phyloP scores from a whole-genome alignment of 2,113 vertebrate genomes.

The Ceyx margarethae region DNA sequence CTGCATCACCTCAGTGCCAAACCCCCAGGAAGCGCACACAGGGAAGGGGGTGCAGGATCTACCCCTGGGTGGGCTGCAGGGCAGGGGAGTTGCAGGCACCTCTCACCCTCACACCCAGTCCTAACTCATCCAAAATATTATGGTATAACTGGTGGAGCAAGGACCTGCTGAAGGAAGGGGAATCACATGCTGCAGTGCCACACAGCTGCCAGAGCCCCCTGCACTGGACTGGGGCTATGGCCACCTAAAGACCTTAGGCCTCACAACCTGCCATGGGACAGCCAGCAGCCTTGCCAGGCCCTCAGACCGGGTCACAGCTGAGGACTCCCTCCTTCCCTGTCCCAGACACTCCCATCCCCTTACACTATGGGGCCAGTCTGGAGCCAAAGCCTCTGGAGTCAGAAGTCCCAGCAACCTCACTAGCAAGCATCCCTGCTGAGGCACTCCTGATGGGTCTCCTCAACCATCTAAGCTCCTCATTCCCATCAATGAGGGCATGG shows the following conservation, averaged over 20 bases:
- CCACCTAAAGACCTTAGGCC: background rate
- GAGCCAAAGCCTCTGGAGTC: background rate
- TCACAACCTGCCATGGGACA: background rate
- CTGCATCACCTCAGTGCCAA: background rate
- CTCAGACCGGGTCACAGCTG: background rate
- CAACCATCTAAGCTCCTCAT: rapidly evolving
- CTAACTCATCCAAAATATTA: background rate
- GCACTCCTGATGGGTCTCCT: rapidly evolving
- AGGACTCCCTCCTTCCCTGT: background rate
- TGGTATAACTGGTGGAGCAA: background rate
- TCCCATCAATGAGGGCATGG: background rate
- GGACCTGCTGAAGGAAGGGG: background rate
- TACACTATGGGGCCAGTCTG: background rate
- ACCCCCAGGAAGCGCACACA: rapidly evolving
- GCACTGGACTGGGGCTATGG: rapidly evolving
- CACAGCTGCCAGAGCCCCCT: background rate
- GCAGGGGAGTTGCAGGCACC: background rate
- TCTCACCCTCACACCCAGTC: background rate
- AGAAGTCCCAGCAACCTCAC: background rate
- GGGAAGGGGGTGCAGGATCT: background rate
- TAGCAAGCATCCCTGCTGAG: rapidly evolving
- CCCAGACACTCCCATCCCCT: background rate
- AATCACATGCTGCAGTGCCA: background rate
- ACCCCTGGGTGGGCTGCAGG: background rate
- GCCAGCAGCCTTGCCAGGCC: background rate